A percentile compares a stretch with the other conserved stretches of the same genome.
Conservation (phyloP, 2,888 invertebrate genomes). For the Sicus ferrugineus region DNA sequence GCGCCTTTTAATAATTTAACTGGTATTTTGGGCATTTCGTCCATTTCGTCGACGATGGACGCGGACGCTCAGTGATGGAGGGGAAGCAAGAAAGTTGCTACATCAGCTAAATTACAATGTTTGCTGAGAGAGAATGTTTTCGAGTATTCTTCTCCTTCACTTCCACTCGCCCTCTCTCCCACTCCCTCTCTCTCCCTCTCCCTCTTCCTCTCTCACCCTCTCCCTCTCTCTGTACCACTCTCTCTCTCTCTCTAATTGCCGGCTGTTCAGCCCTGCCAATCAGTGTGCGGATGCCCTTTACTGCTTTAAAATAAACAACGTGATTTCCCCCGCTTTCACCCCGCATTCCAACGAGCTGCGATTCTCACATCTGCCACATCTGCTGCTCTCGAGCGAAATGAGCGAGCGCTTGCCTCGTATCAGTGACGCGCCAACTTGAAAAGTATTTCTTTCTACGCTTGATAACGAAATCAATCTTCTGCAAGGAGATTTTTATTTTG, state of each 20-base stretch:
- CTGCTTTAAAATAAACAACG: neutral
- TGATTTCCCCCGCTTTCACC: neutral
- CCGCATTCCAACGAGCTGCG: neutral
- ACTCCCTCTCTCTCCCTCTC: neutral
- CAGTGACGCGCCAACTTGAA: neutral
- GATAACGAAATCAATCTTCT: conserved; percentile 2
- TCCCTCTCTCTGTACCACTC: neutral
- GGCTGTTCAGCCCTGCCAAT: neutral
- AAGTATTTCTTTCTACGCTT: neutral
- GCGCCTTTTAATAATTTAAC: conserved; percentile 28
- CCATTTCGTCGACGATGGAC: neutral
- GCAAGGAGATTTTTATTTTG: neutral
- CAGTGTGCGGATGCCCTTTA: neutral
- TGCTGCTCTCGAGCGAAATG: neutral
- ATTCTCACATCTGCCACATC: neutral
- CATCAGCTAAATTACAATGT: conserved; percentile 27
- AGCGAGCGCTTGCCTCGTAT: neutral
- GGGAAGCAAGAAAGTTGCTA: conserved; percentile 29
- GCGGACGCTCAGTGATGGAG: neutral
- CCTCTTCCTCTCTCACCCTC: neutral
- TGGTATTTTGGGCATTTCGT: conserved; percentile 25
- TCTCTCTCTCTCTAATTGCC: neutral
- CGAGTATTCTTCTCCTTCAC: too few relatives aligned
- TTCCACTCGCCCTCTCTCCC: neutral
- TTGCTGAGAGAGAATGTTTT: conserved; percentile 9